Evolutionary conservation across 2,888 invertebrate species (phyloP).

Genomic region (Galerucella pusilla): DNA sequence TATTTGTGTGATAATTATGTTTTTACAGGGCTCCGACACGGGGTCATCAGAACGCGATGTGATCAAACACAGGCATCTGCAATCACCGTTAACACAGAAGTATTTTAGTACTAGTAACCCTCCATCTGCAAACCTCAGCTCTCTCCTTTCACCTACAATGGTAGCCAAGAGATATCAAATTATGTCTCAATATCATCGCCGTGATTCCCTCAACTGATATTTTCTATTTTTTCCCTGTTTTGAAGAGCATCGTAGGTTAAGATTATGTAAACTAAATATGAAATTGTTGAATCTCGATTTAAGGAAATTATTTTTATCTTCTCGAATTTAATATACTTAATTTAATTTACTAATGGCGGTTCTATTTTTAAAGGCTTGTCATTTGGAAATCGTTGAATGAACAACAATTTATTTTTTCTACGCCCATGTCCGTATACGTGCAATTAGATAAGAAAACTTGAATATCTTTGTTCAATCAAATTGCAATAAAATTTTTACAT

Average conservation of each 20-base stretch:
- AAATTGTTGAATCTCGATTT: slow-evolving; percentile 41
- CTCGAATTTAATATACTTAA: slow-evolving; percentile 1
- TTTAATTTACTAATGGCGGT: neutral
- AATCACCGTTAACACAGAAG: slow-evolving; percentile 72
- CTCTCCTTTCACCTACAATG: slow-evolving; percentile 69
- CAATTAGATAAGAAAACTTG: too few species aligned
- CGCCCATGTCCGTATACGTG: too few species aligned
- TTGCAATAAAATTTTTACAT: too few species aligned
- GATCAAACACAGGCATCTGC: slow-evolving; percentile 75
- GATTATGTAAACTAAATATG: slow-evolving; percentile 43
- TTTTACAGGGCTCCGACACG: slow-evolving; percentile 70
- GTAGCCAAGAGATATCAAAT: slow-evolving; percentile 64
- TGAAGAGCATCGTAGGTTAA: slow-evolving; percentile 38
- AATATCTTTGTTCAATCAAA: too few species aligned
- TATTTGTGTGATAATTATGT: slow-evolving; percentile 12
- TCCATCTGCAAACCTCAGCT: slow-evolving; percentile 68
- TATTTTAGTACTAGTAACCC: slow-evolving; percentile 68
- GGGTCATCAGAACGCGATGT: slow-evolving; percentile 75
- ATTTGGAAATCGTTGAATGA: neutral
- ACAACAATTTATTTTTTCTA: neutral
- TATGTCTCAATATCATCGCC: slow-evolving; percentile 57
- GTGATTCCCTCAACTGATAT: slow-evolving; percentile 55
- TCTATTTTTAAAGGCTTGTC: neutral
- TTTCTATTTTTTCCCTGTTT: slow-evolving; percentile 20
- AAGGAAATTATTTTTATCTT: slow-evolving; percentile 14